Conservation (phyloP, 2,113 vertebrate species). For the Saguinus imperator region DNA sequence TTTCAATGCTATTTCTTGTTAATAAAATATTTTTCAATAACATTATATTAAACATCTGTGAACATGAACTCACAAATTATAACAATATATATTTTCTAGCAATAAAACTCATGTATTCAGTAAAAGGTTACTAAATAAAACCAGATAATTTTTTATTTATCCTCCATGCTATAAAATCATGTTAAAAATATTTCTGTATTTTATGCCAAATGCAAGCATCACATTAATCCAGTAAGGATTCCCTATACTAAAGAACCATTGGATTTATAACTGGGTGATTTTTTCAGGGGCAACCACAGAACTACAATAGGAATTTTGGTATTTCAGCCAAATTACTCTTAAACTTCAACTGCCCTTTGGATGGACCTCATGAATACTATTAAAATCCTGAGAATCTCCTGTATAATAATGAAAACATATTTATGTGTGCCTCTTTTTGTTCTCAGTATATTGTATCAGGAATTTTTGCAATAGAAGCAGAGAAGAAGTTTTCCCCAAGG, state of each 20-base stretch:
- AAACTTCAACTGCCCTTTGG: background rate
- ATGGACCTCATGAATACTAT: background rate
- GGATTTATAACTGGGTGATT: background rate
- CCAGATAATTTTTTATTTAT: background rate
- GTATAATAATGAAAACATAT: background rate
- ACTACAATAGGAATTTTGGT: background rate
- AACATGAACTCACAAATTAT: background rate
- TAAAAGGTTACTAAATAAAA: background rate
- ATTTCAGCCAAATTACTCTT: background rate
- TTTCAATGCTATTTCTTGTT: background rate
- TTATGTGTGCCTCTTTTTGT: background rate
- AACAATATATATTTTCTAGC: background rate
- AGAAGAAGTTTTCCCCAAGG: background rate
- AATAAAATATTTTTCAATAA: background rate
- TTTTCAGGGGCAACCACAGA: background rate
- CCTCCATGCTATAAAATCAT: background rate
- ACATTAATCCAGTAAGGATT: background rate
- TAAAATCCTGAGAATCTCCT: background rate
- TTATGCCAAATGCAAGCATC: background rate
- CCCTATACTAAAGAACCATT: background rate
- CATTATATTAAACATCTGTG: background rate
- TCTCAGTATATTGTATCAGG: background rate
- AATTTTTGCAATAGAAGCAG: background rate
- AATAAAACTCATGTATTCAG: background rate
- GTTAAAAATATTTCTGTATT: background rate